phyloP scores from a whole-genome alignment of 2,113 vertebrate genomes.

The Entomyzon cyanotis region DNA sequence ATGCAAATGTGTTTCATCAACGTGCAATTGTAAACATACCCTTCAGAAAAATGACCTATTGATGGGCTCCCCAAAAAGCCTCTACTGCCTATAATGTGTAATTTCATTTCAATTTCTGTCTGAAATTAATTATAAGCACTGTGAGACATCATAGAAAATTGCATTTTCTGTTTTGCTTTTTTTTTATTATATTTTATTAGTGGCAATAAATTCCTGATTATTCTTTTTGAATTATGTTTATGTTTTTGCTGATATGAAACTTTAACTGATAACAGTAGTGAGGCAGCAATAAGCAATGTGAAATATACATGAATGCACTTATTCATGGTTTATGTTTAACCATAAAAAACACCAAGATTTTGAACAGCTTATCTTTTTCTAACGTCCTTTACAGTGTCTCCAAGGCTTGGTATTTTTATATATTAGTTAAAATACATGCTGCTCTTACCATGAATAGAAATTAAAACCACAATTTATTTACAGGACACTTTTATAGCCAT shows the following conservation, averaged over 20 bases:
- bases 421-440: slow-evolving; percentile 51
- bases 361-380: slow-evolving; percentile 58
- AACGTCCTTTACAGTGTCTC: slow-evolving; percentile 11
- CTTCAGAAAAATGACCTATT: slow-evolving; percentile 39
- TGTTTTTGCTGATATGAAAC: slow-evolving; percentile 19
- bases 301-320: slow-evolving; percentile 46
- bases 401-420: slow-evolving; percentile 47
- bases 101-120: slow-evolving; percentile 56
- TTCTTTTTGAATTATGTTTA: slow-evolving; percentile 36
- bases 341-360: slow-evolving; percentile 17
- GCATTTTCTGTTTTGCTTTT: neutral
- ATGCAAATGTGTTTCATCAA: neutral
- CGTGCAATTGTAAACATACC: neutral
- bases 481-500: slow-evolving; percentile 55
- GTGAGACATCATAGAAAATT: slow-evolving; percentile 10
- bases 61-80: neutral
- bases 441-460: slow-evolving; percentile 52
- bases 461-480: slow-evolving; percentile 67
- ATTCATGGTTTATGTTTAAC: slow-evolving; percentile 49
- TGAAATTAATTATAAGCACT: slow-evolving; percentile 46
- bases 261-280: slow-evolving; percentile 24
- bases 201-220: slow-evolving; percentile 9
- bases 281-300: slow-evolving; percentile 18
- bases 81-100: slow-evolving; percentile 16
- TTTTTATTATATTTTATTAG: neutral